These are phyloP conservation scores for Hermaeophaga mercurialis DNA, from an alignment of 2,888 invertebrate genomes.

Conservation along the genomic window DNA sequence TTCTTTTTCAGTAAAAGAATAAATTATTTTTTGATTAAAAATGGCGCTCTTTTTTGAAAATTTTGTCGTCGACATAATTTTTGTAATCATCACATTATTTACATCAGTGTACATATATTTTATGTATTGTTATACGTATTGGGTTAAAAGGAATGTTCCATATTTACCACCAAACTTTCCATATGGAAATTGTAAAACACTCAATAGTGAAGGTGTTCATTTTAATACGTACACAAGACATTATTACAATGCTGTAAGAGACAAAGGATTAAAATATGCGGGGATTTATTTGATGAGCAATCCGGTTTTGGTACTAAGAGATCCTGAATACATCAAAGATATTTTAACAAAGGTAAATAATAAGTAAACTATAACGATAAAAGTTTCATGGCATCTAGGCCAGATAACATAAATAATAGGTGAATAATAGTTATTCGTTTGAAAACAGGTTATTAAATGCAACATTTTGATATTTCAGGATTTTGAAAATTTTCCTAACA, in stretches of 20 bases:
- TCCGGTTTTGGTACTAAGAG: not conserved
- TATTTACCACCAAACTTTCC: not conserved
- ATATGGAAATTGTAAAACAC: not conserved
- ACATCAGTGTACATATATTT: not conserved
- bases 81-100: not conserved
- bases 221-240: not conserved
- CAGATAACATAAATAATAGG: too few relatives aligned
- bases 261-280: not conserved
- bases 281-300: not conserved
- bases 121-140: not conserved
- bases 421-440: too few relatives aligned
- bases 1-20: too few relatives aligned
- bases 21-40: too few relatives aligned
- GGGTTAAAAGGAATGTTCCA: not conserved
- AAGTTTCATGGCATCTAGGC: too few relatives aligned
- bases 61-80: not conserved
- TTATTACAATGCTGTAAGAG: not conserved
- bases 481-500: not conserved
- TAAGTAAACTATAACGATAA: too few relatives aligned
- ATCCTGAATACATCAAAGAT: not conserved
- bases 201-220: not conserved
- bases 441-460: too few relatives aligned
- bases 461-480: not conserved
- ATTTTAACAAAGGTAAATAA: not conserved
- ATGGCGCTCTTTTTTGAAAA: not conserved